Conservation (phyloP, 2,113 vertebrate genomes). For the Ailuropoda melanoleuca region DNA sequence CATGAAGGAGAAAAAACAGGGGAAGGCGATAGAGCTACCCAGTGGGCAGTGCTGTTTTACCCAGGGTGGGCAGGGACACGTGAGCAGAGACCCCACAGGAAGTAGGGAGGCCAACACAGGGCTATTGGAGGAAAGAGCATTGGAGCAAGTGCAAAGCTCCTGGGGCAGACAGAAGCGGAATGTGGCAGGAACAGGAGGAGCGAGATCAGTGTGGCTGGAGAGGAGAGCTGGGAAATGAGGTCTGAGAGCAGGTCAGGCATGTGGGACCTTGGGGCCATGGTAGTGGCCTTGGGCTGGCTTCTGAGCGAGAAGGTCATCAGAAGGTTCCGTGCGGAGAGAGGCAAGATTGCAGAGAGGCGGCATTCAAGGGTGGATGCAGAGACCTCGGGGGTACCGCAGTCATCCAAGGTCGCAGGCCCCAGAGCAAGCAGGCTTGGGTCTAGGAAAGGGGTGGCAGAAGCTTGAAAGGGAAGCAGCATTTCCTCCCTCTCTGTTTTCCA, state of each 20-base stretch:
- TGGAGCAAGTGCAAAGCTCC: neutral
- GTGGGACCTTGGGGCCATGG: accelerated
- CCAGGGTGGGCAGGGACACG: neutral
- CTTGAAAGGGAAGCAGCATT: accelerated
- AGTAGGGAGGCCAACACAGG: neutral
- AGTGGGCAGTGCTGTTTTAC: neutral
- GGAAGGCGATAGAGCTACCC: neutral
- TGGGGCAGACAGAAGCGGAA: neutral
- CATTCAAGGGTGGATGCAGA: neutral
- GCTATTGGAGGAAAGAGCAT: neutral
- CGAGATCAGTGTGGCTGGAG: neutral
- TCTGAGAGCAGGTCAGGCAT: neutral
- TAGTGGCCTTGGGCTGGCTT: neutral
- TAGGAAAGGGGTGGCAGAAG: neutral
- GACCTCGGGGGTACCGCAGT: too few relatives aligned
- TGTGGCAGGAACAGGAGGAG: too few relatives aligned
- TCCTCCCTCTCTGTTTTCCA: neutral
- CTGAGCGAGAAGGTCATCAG: neutral
- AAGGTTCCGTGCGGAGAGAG: neutral
- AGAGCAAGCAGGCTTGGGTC: neutral
- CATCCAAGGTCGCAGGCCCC: neutral
- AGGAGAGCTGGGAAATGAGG: neutral
- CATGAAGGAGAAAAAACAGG: neutral
- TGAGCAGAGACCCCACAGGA: neutral
- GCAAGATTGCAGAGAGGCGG: neutral